These are phyloP conservation scores for Temnothorax unifasciatus DNA, from an alignment of 2,888 invertebrate genomes.

Conservation along the genomic window DNA sequence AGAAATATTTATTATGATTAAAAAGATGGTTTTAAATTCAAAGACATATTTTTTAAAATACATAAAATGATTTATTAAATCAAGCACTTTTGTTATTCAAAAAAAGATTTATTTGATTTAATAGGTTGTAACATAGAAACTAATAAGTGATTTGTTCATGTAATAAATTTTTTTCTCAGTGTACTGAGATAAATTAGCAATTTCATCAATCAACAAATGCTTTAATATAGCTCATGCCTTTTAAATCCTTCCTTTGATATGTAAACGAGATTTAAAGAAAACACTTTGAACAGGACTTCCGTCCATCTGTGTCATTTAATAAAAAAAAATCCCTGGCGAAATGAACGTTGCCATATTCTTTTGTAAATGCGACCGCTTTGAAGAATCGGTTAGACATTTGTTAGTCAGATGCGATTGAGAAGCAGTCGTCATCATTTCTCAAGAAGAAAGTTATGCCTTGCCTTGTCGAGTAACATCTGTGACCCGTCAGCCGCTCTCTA, in stretches of 20 bases:
- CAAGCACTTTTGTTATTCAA: too few species aligned
- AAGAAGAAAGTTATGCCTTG: conserved; percentile 72
- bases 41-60: too few species aligned
- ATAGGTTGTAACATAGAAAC: too few species aligned
- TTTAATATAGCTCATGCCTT: not conserved
- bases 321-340: conserved; percentile 25
- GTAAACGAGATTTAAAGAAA: conserved; percentile 31
- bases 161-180: too few species aligned
- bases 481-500: conserved; percentile 64
- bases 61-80: too few species aligned
- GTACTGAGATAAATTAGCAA: not conserved
- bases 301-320: conserved; percentile 19
- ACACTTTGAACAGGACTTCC: conserved; percentile 29
- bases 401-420: conserved; percentile 62
- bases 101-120: too few species aligned
- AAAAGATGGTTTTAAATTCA: too few species aligned
- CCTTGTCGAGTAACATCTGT: conserved; percentile 61
- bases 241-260: conserved; percentile 37
- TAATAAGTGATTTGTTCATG: too few species aligned
- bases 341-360: conserved; percentile 36
- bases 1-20: too few species aligned
- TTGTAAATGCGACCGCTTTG: conserved; percentile 45
- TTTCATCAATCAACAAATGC: conserved; percentile 7
- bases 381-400: conserved; percentile 59
- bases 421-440: conserved; percentile 44